Base-by-base conservation (phyloP, 2,888 invertebrate species). In the Lochmaea crataegi region DNA sequence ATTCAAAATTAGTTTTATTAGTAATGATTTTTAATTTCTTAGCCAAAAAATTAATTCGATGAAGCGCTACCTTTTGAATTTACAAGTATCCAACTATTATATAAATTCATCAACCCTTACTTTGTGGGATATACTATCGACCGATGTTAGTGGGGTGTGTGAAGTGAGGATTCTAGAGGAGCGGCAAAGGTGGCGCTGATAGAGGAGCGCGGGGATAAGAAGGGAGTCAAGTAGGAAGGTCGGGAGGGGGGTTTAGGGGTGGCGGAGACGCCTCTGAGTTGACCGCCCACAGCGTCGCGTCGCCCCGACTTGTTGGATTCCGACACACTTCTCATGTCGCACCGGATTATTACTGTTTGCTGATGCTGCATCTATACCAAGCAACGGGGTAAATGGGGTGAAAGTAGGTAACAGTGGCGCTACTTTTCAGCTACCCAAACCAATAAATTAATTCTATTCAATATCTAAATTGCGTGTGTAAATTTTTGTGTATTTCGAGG, bases 201-300 rank as follows among this genome's bases (percentile, higher is more conserved):
- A 69, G 53, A 41, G 64, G 3, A 18, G 38, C 32, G 58, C 32
- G 66, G 67, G 57, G 45, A 65, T 45, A 53, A 63, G 57, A 45
- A 67, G 38, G 53, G 42, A 51, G 67, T 38, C 58, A 65, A 45
- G 73, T 65, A 60, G 58, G 56, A 32, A 68, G 53, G 18, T 11
- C 7, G 60, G 87, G 79, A 65, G 61, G 60, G 81, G 87, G 87
- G 67, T 56, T 75, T 73, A 74, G 75, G 74, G 74, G 75, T 76
- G 80, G 79, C 80, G 82, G 82, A 89, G 89, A 89, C 89, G 89
- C 89, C 90, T 88, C 88, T 89, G 89, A 81, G 82, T 82, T 83
- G 84, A 83, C 84, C 83, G 83, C 83, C 84, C 81, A 82, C 80
- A 83, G 84, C 85, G 85, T 84, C 85, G 82, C 82, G 85, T 84